Evolutionary conservation across 2,797 vertebrate genomes (phyloP).

Genomic region (Yasuhikotakia modesta): DNA sequence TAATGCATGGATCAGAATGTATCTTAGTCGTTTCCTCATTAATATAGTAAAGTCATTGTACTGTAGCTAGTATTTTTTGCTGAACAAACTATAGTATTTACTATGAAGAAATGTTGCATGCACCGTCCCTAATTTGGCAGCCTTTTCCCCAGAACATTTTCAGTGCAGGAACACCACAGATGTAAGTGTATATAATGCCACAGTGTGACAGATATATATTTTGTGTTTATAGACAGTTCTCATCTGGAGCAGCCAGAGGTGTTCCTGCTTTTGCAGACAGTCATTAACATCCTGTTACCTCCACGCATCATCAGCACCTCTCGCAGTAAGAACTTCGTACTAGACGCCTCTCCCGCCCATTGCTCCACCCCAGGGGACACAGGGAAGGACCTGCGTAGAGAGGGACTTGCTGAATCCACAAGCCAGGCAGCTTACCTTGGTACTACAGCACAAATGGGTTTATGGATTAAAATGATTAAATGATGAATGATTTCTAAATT

Average conservation of each 20-base stretch:
- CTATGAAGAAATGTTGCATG: too few relatives aligned
- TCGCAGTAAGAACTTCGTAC: slow-evolving; percentile 97
- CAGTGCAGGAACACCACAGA: too few relatives aligned
- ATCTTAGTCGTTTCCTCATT: too few relatives aligned
- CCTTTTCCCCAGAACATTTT: too few relatives aligned
- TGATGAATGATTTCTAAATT: too few relatives aligned
- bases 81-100: too few relatives aligned
- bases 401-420: slow-evolving; percentile 94
- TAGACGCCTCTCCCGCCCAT: slow-evolving; percentile 96
- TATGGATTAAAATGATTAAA: too few relatives aligned
- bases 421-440: slow-evolving; percentile 97
- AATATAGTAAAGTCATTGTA: too few relatives aligned
- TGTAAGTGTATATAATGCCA: too few relatives aligned
- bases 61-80: too few relatives aligned
- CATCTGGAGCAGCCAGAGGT: slow-evolving; percentile 95
- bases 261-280: slow-evolving; percentile 94
- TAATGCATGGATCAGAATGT: too few relatives aligned
- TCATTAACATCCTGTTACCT: slow-evolving; percentile 95
- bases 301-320: slow-evolving; percentile 97
- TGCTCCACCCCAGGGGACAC: slow-evolving; percentile 95
- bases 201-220: slow-evolving; percentile 23
- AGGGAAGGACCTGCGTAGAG: slow-evolving; percentile 90
- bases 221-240: slow-evolving; percentile 84
- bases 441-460: slow-evolving; percentile 61
- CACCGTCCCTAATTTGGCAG: too few relatives aligned